Evolutionary conservation across 2,888 invertebrate species (phyloP).

Genomic region (Phania funesta): DNA sequence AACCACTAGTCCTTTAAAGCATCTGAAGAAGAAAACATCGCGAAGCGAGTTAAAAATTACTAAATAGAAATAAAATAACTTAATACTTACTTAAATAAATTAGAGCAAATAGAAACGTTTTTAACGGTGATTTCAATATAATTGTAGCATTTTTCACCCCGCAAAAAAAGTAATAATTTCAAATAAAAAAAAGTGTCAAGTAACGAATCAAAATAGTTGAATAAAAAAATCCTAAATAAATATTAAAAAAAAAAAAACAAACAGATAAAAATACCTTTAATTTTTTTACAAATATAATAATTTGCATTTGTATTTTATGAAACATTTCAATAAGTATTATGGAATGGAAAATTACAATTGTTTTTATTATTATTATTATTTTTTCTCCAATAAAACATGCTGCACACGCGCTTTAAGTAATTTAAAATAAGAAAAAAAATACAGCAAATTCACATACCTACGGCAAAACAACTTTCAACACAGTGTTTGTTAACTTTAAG

Average conservation of each 20-base stretch:
- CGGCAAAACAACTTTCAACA: slow-evolving; percentile 46
- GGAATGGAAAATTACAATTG: slow-evolving; percentile 43
- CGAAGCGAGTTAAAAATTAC: slow-evolving; percentile 41
- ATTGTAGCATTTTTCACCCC: no score
- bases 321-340: slow-evolving; percentile 14
- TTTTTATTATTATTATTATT: no score
- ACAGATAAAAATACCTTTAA: slow-evolving; percentile 15
- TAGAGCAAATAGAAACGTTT: slow-evolving; percentile 36
- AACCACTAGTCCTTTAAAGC: slow-evolving; percentile 67
- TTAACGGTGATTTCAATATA: slow-evolving; percentile 33
- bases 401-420: slow-evolving; percentile 50
- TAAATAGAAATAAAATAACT: slow-evolving; percentile 18
- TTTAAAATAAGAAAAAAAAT: neutral
- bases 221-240: neutral
- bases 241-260: neutral
- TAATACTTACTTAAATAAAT: slow-evolving; percentile 37
- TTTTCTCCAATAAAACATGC: neutral
- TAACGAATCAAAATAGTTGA: neutral
- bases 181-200: slow-evolving; percentile 22
- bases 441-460: neutral
- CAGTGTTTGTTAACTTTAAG: slow-evolving; percentile 37
- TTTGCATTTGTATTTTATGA: slow-evolving; percentile 7
- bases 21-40: slow-evolving; percentile 66
- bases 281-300: slow-evolving; percentile 25
- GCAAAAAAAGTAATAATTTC: neutral